Conservation (phyloP, 2,797 vertebrate species). For the Clarias fuscus region DNA sequence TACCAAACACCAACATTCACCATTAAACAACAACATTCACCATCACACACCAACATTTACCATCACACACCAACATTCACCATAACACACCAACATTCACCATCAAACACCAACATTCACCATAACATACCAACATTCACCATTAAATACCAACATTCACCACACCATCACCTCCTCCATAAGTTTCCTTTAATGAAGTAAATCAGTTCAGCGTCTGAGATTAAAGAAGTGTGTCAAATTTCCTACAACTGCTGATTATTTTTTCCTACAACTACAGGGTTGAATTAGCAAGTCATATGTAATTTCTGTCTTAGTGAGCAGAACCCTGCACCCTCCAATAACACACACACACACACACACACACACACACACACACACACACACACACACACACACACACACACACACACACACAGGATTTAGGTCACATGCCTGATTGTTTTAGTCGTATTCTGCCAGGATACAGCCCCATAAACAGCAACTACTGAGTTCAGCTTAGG, state of each 20-base stretch:
- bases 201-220: neutral
- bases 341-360: conserved; percentile 2
- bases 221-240: neutral
- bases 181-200: neutral
- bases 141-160: neutral
- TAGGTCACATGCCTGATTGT: conserved; percentile 38
- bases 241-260: neutral
- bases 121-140: neutral
- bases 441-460: conserved; percentile 39
- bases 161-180: neutral
- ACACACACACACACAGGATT: conserved; percentile 34
- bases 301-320: conserved; percentile 19
- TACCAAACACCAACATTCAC: neutral
- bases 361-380: neutral
- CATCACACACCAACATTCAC: neutral
- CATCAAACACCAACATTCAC: neutral
- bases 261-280: neutral
- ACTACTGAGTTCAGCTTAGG: neutral
- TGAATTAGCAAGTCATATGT: conserved; percentile 34
- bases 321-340: neutral
- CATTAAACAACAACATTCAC: neutral
- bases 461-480: conserved; percentile 42
- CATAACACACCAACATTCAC: neutral
- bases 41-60: neutral
- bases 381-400: neutral